Conservation (phyloP, 2,797 vertebrate genomes). For the Amphiprion clarkii region DNA sequence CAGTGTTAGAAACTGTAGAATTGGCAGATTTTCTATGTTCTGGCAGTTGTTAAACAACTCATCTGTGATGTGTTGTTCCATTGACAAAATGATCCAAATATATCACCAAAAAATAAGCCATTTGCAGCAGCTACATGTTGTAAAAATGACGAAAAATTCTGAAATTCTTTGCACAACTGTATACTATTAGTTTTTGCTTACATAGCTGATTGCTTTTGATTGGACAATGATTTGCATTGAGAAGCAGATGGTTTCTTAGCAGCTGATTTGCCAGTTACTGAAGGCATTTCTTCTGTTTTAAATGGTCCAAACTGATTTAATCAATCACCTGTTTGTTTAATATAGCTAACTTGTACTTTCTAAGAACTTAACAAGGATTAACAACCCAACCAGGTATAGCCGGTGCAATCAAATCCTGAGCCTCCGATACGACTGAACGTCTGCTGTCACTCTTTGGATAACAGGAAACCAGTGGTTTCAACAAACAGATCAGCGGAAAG, state of each 20-base stretch:
- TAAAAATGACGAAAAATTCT: not conserved
- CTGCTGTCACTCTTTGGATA: not conserved
- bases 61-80: too few relatives aligned
- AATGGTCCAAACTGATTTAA: slow-evolving; percentile 1
- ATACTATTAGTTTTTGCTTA: slow-evolving; percentile 1
- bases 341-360: not conserved
- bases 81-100: too few relatives aligned
- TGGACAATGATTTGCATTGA: not conserved
- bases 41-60: too few relatives aligned
- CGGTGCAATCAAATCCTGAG: not conserved
- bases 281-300: not conserved
- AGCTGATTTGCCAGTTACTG: not conserved
- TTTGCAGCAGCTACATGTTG: too few relatives aligned
- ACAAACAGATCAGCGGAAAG: not conserved
- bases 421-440: not conserved
- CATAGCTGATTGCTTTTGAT: not conserved
- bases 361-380: not conserved
- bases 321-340: not conserved
- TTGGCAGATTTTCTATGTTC: too few relatives aligned
- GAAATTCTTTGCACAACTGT: not conserved
- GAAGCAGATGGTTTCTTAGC: not conserved
- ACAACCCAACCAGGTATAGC: not conserved
- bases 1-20: too few relatives aligned
- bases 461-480: slow-evolving; percentile 3
- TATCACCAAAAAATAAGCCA: too few relatives aligned